These are phyloP conservation scores for Mungos mungo DNA, from an alignment of 2,113 vertebrate species.

Conservation along the genomic window DNA sequence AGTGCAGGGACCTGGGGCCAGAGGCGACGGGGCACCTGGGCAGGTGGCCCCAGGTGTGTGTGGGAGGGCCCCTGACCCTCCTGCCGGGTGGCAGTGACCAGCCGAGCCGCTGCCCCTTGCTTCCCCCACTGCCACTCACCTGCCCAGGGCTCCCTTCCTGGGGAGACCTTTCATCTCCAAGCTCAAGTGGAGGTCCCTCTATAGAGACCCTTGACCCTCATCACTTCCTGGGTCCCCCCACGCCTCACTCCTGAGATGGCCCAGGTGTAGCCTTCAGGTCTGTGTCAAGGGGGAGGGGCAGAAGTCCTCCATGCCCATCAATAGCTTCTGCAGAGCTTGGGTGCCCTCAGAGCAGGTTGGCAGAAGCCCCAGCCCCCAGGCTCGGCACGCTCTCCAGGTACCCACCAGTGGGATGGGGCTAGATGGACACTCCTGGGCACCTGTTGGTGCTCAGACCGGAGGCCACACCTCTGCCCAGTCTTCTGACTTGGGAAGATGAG, in stretches of 20 bases:
- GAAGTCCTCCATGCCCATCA: accelerated
- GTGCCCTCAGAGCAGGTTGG: neutral
- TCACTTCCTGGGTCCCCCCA: neutral
- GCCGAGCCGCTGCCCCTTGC: no score
- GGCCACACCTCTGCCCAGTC: no score
- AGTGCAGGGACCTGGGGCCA: neutral
- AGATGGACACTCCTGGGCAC: neutral
- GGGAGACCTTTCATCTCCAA: neutral
- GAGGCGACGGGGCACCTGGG: neutral
- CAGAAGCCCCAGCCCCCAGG: neutral
- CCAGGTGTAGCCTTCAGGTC: neutral
- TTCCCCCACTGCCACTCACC: neutral
- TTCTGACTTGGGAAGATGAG: neutral
- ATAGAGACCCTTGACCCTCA: neutral
- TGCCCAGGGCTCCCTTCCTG: neutral
- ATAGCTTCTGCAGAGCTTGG: neutral
- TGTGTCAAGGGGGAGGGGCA: neutral
- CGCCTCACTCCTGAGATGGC: neutral
- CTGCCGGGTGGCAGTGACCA: neutral
- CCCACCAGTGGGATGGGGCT: no score
- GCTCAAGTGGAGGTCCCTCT: neutral
- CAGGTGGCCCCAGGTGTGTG: accelerated
- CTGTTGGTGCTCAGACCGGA: neutral
- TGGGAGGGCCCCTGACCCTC: neutral
- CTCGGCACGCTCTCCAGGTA: neutral